phyloP scores from a whole-genome alignment of 2,797 vertebrate species.

The Muscicapa striata region DNA sequence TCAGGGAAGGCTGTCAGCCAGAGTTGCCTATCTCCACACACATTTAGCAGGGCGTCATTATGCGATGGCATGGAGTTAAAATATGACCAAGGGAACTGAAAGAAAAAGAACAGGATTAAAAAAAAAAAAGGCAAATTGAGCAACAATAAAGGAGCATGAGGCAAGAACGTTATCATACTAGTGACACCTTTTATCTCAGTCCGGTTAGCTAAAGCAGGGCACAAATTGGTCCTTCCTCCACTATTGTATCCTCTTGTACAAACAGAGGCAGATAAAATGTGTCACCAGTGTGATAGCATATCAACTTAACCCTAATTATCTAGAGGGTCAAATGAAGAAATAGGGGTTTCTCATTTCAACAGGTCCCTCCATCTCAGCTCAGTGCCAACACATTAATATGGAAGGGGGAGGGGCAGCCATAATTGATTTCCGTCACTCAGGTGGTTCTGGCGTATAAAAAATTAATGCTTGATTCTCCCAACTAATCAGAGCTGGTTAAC shows the following conservation, averaged over 20 bases:
- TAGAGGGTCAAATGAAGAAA: constrained; percentile 81
- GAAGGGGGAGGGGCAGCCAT: constrained; percentile 63
- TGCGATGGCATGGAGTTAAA: constrained; percentile 82
- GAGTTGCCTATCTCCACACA: constrained; percentile 82
- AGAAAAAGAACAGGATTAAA: constrained; percentile 75
- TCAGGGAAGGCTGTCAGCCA: constrained; percentile 82
- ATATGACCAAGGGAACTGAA: constrained; percentile 81
- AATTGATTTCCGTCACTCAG: constrained; percentile 82
- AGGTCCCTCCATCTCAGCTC: constrained; percentile 76
- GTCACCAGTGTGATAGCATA: constrained; percentile 78
- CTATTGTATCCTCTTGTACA: constrained; percentile 82
- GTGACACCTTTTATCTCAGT: constrained; percentile 84
- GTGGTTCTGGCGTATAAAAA: constrained; percentile 77
- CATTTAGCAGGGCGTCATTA: constrained; percentile 82
- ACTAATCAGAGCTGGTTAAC: constrained; percentile 77
- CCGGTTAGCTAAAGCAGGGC: constrained; percentile 70
- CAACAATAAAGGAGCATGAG: constrained; percentile 78
- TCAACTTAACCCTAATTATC: constrained; percentile 87
- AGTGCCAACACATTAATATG: constrained; percentile 56
- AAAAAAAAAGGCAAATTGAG: constrained; percentile 77
- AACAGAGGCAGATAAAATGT: constrained; percentile 83
- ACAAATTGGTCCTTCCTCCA: constrained; percentile 82
- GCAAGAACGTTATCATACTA: constrained; percentile 78
- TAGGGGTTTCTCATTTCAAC: constrained; percentile 83
- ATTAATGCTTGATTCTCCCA: constrained; percentile 76